These are phyloP conservation scores for Oscarella lobularis DNA, from an alignment of 37 sponge, comb jelly and placozoan genomes.

Conservation along the genomic window DNA sequence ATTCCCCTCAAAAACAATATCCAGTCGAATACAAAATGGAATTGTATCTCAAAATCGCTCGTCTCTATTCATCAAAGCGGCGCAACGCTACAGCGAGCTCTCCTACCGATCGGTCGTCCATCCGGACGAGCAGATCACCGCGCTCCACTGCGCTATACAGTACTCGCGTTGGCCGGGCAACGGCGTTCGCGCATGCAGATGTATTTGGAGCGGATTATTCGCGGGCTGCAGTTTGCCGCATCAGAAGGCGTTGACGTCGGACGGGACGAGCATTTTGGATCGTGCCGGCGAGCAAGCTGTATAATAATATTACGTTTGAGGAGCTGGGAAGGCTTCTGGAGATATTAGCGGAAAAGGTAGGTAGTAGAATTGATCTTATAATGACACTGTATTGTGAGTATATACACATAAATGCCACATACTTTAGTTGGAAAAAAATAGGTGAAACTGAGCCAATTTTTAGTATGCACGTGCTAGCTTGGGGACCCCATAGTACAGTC, in stretches of 20 bases:
- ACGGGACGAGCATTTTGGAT: slow-evolving; percentile 79
- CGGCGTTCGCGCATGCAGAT: slow-evolving; percentile 4
- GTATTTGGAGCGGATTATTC: slow-evolving; percentile 79
- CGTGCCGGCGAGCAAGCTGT: slow-evolving; percentile 85
- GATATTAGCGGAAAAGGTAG: slow-evolving; percentile 66
- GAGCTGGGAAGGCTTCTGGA: slow-evolving; percentile 81
- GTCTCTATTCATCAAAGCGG: slow-evolving; percentile 88
- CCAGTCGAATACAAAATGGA: slow-evolving; percentile 77
- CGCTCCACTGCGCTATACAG: no score
- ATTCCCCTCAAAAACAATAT: slow-evolving; percentile 72
- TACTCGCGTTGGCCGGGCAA: no score
- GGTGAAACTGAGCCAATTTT: no score
- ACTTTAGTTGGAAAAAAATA: no score
- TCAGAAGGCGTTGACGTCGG: slow-evolving; percentile 76
- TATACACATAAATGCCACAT: no score
- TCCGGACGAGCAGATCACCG: slow-evolving; percentile 44
- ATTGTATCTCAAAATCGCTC: slow-evolving; percentile 88
- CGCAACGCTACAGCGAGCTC: slow-evolving; percentile 77
- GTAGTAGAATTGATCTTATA: not conserved
- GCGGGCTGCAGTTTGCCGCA: slow-evolving; percentile 55
- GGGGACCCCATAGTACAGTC: no score
- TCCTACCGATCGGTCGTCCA: slow-evolving; percentile 73
- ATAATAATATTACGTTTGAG: slow-evolving; percentile 80
- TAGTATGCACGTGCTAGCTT: no score
- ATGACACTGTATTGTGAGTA: no score